Base-by-base conservation (phyloP, 1,140 invertebrate species). In the Hylaeus volcanicus region DNA sequence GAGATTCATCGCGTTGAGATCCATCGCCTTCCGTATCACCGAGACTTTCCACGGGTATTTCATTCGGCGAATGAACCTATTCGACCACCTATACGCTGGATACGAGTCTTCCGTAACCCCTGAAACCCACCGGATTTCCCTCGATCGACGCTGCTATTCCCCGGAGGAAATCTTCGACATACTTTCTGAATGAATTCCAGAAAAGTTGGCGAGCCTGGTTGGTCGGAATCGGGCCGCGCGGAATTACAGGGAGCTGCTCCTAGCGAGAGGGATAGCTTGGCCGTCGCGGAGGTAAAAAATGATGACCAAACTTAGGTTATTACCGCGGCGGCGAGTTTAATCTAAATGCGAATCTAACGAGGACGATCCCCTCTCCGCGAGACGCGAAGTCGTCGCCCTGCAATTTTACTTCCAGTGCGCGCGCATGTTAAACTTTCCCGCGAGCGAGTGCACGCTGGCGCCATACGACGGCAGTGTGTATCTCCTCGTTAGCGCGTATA, bases 281-380 rank as follows among this genome's bases (percentile, higher is more conserved):
- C 60, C 51, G 51, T 48, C 48, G 12, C 45, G 61, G 4, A 3
- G 43, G 37, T 8, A 81, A 73, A 84, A 88, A 86, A 79, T 78
- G 79, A 81, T 64, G 77, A 74, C 77, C 68, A 81, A 88, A 89
- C 81, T 89, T 89, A 68, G 78, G 75, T 86, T 86, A 88, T 88
- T 89, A 87, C 70, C 64, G 61, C 58, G 79, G 65, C 63, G 86
- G 74, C 48, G 65, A 82, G 81, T 78, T 85, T 81, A 71, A 88
- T 88, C 87, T 89, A 89, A 89, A 89, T 89, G 86, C 82, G 86
- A 88, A 88, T 89, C 87, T 88, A 88, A 89, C 86, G 87, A 89
- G 88, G 75, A 88, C 74, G 61, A 65, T 15, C 4, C 70, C 3
- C 45, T 1, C 37, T 5, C 51, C 26, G 41, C 1, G 15, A 39